Evolutionary conservation across 2,797 vertebrate species (phyloP), one percentile per base, ranked within the genome.

Genomic region (Lutjanus argentimaculatus): DNA sequence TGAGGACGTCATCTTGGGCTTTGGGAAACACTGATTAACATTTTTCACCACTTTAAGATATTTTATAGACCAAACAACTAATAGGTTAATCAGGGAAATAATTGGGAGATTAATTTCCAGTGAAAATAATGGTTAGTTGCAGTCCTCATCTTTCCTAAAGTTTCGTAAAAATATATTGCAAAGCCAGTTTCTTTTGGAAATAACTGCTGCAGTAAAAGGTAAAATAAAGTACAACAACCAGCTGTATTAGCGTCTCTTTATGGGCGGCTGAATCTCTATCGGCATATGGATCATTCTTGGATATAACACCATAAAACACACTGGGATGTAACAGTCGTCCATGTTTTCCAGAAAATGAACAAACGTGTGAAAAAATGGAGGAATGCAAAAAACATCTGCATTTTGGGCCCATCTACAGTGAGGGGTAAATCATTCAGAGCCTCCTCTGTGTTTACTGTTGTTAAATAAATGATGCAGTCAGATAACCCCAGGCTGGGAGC

Each of bases 391-490:
- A 70, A 36, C 61, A 66, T 72, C 53, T 55, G 74, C 67, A 72
- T 73, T 80, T 63, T 70, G 21, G 81, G 63, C 57, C 56, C 21
- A 7, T 71, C 66, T 42, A 42, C 64, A 61, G 53, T 45, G 43
- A 73, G 48, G 64, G 78, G 61, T 75, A 36, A 89, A 85, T 80
- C 85, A 80, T 83, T 78, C 73, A 83, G 74, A 76, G 59, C 42
- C 58, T 77, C 67, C 12, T 77, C 67, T 84, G 76, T 88, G 84
- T 90, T 88, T 86, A 84, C 83, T 36, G 76, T 91, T 58, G 77
- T 83, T 91, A 58, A 92, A 92, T 91, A 90, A 91, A 88, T 86
- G 85, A 92, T 90, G 71, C 79, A 49, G 67, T 63, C 76, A 56
- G 76, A 84, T 85, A 67, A 86, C 36, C 76, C 21, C 42, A 0